A percentile compares a stretch with the other conserved stretches of the same genome.
phyloP scores from a whole-genome alignment of 2,888 invertebrate species.

The Capitulum mitella region DNA sequence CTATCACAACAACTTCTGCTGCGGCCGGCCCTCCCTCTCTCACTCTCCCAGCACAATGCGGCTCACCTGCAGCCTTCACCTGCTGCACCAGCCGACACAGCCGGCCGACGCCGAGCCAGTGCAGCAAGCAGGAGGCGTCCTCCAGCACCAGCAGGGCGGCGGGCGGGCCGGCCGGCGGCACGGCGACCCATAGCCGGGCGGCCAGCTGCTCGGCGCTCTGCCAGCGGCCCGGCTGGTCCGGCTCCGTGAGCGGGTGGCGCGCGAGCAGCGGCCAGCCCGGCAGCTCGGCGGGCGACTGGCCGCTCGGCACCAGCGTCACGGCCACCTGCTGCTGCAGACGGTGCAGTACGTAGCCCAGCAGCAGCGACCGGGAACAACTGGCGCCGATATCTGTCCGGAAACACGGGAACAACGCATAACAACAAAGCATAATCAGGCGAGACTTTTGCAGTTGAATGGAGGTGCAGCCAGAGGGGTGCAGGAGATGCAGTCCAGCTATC shows the following conservation, averaged over 20 bases:
- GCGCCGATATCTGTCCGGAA: not conserved
- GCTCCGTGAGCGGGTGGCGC: not conserved
- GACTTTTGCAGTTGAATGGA: too few species aligned
- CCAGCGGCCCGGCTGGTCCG: not conserved
- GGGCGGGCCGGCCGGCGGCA: not conserved
- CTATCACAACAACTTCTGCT: too few species aligned
- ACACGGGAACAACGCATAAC: too few species aligned
- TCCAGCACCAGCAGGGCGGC: not conserved
- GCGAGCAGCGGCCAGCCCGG: not conserved
- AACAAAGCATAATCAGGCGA: too few species aligned
- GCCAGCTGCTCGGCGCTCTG: not conserved
- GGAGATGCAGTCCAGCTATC: too few species aligned
- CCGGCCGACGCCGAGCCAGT: not conserved
- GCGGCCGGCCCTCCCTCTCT: too few species aligned
- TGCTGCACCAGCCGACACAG: not conserved
- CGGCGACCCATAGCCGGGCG: not conserved
- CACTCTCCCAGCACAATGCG: too few species aligned
- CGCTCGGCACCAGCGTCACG: not conserved
- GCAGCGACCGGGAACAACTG: not conserved
- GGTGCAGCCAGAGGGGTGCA: too few species aligned
- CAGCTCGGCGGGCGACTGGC: not conserved
- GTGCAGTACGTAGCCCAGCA: not conserved
- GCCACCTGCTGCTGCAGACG: constrained; percentile 9
- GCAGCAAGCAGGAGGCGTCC: not conserved
- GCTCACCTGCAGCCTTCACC: not conserved